Evolutionary conservation across 2,888 invertebrate genomes (phyloP), one percentile per base, ranked within the genome.

Genomic region (Heliconius sara): DNA sequence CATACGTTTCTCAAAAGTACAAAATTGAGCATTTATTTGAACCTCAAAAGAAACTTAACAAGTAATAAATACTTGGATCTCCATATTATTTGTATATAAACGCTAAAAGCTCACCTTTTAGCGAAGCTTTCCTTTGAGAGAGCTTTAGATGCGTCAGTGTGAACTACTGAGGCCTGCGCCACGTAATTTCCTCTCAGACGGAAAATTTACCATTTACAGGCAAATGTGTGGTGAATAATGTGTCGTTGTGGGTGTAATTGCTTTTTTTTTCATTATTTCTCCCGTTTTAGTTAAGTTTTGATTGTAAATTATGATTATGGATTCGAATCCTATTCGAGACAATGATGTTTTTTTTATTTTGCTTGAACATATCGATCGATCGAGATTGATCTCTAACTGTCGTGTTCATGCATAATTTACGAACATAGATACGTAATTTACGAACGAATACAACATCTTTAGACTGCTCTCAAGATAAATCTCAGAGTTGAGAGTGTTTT

Each of bases 61-160:
- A 16, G 30, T 73, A 25, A 57, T 13, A 57, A 72, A 6, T 72
- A 22, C 30, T 72, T 30, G 22, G 5, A 3, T 57, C 19, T 52
- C 12, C 52, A 52, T 57, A 72, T 57, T 72, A 73, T 73, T 73
- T 73, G 57, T 73, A 52, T 52, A 22, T 47, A 52, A 30, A 30
- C n/a, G 16, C 57, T 73, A 73, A 73, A 73, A 73, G 72, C 57
- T 57, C 19, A 52, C 30, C 9, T 57, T 52, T 73, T 34, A 73
- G 52, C 57, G 6, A 16, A 73, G 72, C 72, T 73, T 60, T n/a
- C 57, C 57, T 57, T 30, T 73, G 34, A 73, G 57, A 73, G 22
- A 30, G 57, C 72, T 30, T 73, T n/a, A 57, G 57, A 57, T 60
- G n/a, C 72, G 52, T 57, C 57, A 60, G 57, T 73, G 72, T 30